Base-by-base conservation (phyloP, 2,888 invertebrate species). In the Sphecodes monilicornis region DNA sequence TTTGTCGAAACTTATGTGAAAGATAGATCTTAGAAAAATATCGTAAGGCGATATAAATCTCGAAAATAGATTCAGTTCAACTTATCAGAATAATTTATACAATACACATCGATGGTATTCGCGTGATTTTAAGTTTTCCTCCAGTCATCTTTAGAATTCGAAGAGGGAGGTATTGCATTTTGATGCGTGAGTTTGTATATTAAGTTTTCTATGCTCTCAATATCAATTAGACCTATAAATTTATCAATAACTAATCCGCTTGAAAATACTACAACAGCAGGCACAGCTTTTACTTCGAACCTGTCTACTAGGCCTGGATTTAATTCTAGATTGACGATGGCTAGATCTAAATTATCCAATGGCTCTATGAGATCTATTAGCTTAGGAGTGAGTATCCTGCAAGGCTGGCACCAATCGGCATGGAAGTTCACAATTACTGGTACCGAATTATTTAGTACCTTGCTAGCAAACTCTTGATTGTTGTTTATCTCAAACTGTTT, bases 351-450 rank as follows among this genome's bases (percentile, higher is more conserved):
- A 90, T 97, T 96, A 13, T 96, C 96, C 75, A 97, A 96, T 2
- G 97, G 97, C 89, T 97, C 97, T 46, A 98, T 96, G 74, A 98
- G 94, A 93, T 97, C 97, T 90, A 96, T 96, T 94, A 98, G 96
- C 95, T 97, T 97, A 1, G 98, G 98, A 0, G 98, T 98, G n/a
- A 98, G 95, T 91, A 98, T 97, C 95, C 98, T 98, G 94, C 98
- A 98, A 0, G 98, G 98, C 94, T 98, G 98, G 93, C 98, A 98
- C 98, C 98, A 98, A 90, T 98, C 98, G 0, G 98, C 98, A 92
- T 98, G 98, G 93, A 98, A 98, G 94, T 98, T 98, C 0, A 98
- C 98, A 94, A 98, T 97, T n/a, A 98, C 98, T 46, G 98, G 97
- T 91, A 97, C 97, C 57, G 96, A 96, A 90, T 97, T 98, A 94